phyloP scores from a whole-genome alignment of 2,888 invertebrate genomes.

The Xylota sylvarum region DNA sequence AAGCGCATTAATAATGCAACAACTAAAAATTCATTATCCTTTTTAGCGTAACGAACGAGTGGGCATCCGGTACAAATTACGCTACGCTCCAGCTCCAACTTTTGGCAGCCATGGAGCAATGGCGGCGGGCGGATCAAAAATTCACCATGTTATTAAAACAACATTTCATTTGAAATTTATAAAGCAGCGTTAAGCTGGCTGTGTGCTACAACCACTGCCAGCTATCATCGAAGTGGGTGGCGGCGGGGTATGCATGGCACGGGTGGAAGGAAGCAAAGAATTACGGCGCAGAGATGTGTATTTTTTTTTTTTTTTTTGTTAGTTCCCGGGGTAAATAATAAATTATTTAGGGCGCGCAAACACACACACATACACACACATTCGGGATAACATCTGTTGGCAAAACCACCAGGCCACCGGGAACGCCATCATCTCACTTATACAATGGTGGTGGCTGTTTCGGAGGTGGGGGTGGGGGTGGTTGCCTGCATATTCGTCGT shows the following conservation, averaged over 20 bases:
- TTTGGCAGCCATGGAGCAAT: conserved; percentile 26
- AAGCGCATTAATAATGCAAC: conserved; percentile 81
- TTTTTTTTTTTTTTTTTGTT: conserved; percentile 49
- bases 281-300: conserved; percentile 49
- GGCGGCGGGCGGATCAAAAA: conserved; percentile 71
- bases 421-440: conserved; percentile 32
- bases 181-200: conserved; percentile 73
- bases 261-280: conserved; percentile 39
- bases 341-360: conserved; percentile 64
- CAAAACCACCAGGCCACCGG: conserved; percentile 51
- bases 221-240: neutral
- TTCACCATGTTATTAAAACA: conserved; percentile 77
- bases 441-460: neutral
- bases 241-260: neutral
- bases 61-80: conserved; percentile 73
- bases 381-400: conserved; percentile 67
- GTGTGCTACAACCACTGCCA: conserved; percentile 32
- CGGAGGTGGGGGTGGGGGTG: too few relatives aligned
- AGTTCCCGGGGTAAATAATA: conserved; percentile 61
- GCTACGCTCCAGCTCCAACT: conserved; percentile 56
- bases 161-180: conserved; percentile 77
- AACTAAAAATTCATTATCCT: conserved; percentile 81
- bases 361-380: conserved; percentile 37
- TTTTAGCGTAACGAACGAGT: conserved; percentile 69
- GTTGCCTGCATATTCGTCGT: conserved; percentile 30